Percentiles rank a stretch among this genome's conserved stretches.
Evolutionary conservation across 2,797 vertebrate genomes (phyloP).

Genomic region (Simalia tracyae): DNA sequence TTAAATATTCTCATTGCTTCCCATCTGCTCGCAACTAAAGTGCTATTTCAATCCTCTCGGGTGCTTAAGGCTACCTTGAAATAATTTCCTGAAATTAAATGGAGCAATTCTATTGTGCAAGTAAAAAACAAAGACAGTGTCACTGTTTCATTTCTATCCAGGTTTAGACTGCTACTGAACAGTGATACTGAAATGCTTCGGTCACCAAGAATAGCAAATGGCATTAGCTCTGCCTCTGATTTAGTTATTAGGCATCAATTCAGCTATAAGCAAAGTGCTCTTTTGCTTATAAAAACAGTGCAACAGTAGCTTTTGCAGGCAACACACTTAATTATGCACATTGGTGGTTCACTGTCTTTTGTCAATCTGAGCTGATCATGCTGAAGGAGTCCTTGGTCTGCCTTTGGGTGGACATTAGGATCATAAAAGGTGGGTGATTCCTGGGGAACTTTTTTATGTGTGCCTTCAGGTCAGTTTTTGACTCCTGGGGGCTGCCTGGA

Average conservation of each 20-base stretch:
- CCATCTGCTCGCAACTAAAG: not conserved
- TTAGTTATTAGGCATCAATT: not conserved
- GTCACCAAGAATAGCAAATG: not conserved
- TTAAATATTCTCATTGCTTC: not conserved
- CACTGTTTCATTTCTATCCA: not conserved
- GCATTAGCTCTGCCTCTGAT: not conserved
- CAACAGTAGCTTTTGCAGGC: no score
- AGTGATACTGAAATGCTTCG: not conserved
- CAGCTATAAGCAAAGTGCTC: no score
- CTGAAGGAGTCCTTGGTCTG: no score
- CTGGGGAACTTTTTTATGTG: no score
- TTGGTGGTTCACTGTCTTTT: not conserved
- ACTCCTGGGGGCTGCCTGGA: no score
- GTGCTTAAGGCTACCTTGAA: not conserved
- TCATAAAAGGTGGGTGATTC: no score
- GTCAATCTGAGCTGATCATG: no score
- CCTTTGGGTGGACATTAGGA: no score
- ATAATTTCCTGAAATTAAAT: not conserved
- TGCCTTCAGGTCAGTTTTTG: no score
- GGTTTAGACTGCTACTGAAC: not conserved
- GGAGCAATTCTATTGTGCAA: not conserved
- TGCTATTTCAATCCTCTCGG: not conserved
- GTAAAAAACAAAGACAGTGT: not conserved
- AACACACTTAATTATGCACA: not conserved
- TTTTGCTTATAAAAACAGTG: no score